Evolutionary conservation across 1,140 invertebrate species (phyloP).

Genomic region (Sitophilus oryzae): DNA sequence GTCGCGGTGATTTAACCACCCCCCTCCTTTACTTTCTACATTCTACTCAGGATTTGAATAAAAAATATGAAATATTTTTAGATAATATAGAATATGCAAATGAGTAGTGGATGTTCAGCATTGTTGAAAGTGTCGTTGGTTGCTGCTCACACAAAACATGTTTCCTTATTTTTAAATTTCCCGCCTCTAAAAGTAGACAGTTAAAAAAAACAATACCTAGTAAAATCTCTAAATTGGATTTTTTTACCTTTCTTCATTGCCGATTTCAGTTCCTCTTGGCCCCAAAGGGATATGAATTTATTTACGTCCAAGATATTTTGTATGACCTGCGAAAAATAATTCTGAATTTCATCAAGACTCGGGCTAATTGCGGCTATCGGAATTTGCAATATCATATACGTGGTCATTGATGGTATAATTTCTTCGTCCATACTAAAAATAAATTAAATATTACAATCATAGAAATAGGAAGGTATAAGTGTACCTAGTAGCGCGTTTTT

Average conservation of each 20-base stretch:
- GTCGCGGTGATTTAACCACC: too few relatives aligned
- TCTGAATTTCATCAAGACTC: conserved; percentile 66
- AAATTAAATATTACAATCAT: neutral
- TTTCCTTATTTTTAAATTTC: too few relatives aligned
- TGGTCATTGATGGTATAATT: conserved; percentile 50
- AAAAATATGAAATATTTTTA: too few relatives aligned
- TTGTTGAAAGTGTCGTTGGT: too few relatives aligned
- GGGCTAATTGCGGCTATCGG: conserved; percentile 56
- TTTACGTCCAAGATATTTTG: conserved; percentile 57
- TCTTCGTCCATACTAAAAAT: conserved; percentile 20
- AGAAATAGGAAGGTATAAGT: neutral
- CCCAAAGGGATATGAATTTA: conserved; percentile 65
- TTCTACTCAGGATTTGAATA: too few relatives aligned
- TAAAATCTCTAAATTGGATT: neutral
- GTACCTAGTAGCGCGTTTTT: conserved; percentile 55
- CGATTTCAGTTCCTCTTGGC: conserved; percentile 44
- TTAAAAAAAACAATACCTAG: too few relatives aligned
- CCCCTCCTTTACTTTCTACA: too few relatives aligned
- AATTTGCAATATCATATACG: conserved; percentile 57
- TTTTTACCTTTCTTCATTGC: conserved; percentile 20
- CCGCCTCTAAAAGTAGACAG: too few relatives aligned
- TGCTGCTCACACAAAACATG: too few relatives aligned
- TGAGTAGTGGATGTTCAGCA: too few relatives aligned
- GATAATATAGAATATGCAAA: too few relatives aligned
- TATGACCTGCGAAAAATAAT: conserved; percentile 60